Conservation (phyloP, 1,140 invertebrate species). For the Ylistrum balloti region DNA sequence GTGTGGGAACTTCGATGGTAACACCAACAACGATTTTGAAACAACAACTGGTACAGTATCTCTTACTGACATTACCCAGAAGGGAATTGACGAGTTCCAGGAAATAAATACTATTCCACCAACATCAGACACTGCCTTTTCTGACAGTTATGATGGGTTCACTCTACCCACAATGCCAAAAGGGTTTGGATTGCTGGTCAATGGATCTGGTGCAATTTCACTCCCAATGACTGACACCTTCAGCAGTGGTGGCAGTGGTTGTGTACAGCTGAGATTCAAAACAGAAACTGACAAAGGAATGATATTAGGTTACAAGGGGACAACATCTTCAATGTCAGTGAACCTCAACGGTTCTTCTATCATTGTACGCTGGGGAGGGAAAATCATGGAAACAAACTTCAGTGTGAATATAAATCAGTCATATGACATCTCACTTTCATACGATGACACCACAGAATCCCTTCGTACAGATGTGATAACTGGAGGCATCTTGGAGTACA, state of each 20-base stretch:
- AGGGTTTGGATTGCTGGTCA: constrained; percentile 58
- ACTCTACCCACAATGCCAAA: not conserved
- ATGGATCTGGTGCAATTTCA: constrained; percentile 60
- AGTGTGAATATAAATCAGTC: constrained; percentile 2
- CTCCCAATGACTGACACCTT: constrained; percentile 45
- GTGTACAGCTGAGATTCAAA: constrained; percentile 57
- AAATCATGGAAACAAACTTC: constrained; percentile 44
- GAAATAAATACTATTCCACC: not conserved
- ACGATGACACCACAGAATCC: not conserved
- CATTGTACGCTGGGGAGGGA: constrained; percentile 43
- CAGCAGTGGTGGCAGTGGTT: constrained; percentile 46
- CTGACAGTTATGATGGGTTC: constrained; percentile 45
- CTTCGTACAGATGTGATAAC: constrained; percentile 46
- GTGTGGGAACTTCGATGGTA: constrained; percentile 67
- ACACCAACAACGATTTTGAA: constrained; percentile 65
- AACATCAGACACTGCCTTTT: constrained; percentile 57
- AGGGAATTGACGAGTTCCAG: not conserved
- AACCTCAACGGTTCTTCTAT: constrained; percentile 55
- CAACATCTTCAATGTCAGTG: constrained; percentile 42
- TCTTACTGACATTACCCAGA: constrained; percentile 53
- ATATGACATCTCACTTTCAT: constrained; percentile 52
- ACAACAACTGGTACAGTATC: constrained; percentile 45
- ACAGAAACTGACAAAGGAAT: constrained; percentile 50
- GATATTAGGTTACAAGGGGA: constrained; percentile 52
- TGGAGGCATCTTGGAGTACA: constrained; percentile 24